These are phyloP conservation scores for Steinernema khuongi DNA, from an alignment of 1,140 invertebrate species.

Conservation along the genomic window DNA sequence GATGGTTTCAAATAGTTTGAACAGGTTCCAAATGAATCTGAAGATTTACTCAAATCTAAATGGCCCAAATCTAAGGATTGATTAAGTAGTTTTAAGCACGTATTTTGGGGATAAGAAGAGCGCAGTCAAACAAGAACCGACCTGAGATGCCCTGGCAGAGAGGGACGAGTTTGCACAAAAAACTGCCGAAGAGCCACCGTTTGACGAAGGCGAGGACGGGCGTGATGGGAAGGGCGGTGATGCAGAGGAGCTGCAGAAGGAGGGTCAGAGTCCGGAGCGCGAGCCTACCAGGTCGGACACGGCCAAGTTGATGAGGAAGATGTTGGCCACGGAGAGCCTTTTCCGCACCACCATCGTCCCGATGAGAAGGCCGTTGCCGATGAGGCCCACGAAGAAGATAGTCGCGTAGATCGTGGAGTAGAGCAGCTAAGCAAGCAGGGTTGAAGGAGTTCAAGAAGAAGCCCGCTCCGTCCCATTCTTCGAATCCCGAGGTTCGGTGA, in stretches of 20 bases:
- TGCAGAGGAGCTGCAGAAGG: constrained; percentile 54
- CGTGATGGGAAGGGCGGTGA: constrained; percentile 57
- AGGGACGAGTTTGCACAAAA: constrained; percentile 49
- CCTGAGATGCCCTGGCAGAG: constrained; percentile 57
- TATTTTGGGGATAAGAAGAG: neutral
- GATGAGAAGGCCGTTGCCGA: constrained; percentile 56
- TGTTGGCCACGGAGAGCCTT: constrained; percentile 52
- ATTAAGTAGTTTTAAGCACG: too few species aligned
- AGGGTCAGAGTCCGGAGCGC: neutral
- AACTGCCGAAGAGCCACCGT: constrained; percentile 43
- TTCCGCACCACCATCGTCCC: constrained; percentile 44
- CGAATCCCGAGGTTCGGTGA: too few species aligned
- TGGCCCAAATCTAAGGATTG: too few species aligned
- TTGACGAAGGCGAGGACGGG: constrained; percentile 55
- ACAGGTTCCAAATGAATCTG: too few species aligned
- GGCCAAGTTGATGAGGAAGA: constrained; percentile 54
- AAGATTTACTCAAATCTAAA: too few species aligned
- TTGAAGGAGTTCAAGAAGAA: too few species aligned
- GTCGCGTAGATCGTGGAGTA: constrained; percentile 50
- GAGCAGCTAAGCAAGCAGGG: constrained; percentile 50
- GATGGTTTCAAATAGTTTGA: too few species aligned
- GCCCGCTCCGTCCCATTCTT: neutral
- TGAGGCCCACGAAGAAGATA: constrained; percentile 55
- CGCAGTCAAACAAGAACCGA: constrained; percentile 24
- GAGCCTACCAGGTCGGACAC: constrained; percentile 53